phyloP scores from a whole-genome alignment of 2,113 vertebrate genomes.

The Guaruba guarouba region DNA sequence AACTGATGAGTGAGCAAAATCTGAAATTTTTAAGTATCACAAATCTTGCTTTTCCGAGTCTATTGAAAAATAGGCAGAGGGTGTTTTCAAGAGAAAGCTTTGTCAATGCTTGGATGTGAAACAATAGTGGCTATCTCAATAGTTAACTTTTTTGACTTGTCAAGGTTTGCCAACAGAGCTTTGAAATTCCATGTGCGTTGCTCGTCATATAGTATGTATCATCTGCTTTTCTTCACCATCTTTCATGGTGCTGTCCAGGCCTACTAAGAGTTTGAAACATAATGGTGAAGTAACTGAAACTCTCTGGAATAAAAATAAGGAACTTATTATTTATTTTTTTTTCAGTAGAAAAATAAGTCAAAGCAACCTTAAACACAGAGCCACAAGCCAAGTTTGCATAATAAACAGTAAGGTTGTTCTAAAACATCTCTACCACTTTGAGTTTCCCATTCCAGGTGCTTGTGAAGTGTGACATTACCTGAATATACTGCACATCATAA shows the following conservation, averaged over 20 bases:
- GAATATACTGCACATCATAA: conserved; percentile 2
- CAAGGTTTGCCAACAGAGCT: background rate
- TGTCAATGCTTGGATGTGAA: background rate
- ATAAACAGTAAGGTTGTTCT: background rate
- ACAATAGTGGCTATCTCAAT: background rate
- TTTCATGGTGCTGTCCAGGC: background rate
- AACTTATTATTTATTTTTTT: background rate
- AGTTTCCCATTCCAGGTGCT: background rate
- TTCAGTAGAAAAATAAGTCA: background rate
- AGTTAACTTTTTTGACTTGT: background rate
- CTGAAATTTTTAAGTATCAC: background rate
- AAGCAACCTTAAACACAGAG: background rate
- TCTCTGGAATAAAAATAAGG: background rate
- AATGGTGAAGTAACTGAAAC: background rate
- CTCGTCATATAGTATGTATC: fast-evolving
- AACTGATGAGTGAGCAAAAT: background rate
- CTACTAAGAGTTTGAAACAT: background rate
- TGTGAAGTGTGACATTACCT: background rate
- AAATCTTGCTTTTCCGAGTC: background rate
- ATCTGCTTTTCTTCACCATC: background rate
- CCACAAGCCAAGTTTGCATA: background rate
- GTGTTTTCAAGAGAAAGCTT: background rate
- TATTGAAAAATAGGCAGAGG: background rate
- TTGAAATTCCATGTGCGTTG: background rate
- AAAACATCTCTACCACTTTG: background rate